Conservation (phyloP, 2,113 vertebrate genomes). For the Malurus alboscapulatus region DNA sequence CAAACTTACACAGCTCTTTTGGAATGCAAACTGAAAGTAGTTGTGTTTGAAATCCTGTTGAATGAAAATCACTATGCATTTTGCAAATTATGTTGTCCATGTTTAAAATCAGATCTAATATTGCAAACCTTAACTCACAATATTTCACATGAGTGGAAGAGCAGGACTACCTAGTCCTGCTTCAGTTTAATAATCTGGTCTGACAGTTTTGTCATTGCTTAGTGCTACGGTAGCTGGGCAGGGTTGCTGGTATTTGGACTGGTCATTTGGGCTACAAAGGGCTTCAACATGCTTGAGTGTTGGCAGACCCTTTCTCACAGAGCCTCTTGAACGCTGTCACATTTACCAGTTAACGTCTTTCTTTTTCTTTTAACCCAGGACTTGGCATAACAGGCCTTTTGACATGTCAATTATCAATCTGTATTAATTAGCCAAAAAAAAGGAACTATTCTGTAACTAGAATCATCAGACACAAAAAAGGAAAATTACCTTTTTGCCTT, state of each 20-base stretch:
- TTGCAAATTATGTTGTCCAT: not conserved
- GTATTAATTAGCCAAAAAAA: not conserved
- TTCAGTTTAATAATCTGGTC: slow-evolving; percentile 17
- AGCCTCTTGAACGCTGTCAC: slow-evolving; percentile 78
- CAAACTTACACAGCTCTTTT: not conserved
- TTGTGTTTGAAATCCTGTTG: not conserved
- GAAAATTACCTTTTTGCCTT: not conserved
- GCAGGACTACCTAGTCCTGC: not conserved
- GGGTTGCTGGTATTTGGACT: slow-evolving; percentile 57
- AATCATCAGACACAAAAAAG: not conserved
- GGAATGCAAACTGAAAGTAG: not conserved
- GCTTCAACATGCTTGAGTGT: slow-evolving; percentile 68
- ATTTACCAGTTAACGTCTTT: slow-evolving; percentile 61
- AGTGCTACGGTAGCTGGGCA: slow-evolving; percentile 66
- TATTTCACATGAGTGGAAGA: not conserved
- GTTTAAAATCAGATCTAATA: not conserved
- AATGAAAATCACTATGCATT: not conserved
- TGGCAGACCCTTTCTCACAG: slow-evolving; percentile 71
- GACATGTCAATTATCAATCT: not conserved
- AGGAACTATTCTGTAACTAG: not conserved
- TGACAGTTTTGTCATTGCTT: slow-evolving; percentile 42
- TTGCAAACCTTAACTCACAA: not conserved
- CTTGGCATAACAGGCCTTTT: not conserved
- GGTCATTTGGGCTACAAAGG: slow-evolving; percentile 58
- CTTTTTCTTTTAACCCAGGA: slow-evolving; percentile 62